Percentiles rank a stretch among this genome's conserved stretches.
Conservation (phyloP, 2,113 vertebrate genomes). For the Ahaetulla prasina region DNA sequence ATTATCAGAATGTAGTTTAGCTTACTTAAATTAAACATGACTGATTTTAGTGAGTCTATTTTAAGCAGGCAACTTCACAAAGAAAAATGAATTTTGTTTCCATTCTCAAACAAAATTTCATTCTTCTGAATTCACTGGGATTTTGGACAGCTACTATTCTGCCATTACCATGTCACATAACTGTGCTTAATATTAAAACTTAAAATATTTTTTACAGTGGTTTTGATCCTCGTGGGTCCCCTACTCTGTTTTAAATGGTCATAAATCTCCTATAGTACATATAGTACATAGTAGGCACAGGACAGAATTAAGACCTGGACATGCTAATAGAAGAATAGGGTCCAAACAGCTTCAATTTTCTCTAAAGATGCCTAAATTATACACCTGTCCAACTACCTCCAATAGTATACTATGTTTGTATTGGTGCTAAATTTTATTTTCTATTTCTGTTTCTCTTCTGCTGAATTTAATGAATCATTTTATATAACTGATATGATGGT, state of each 20-base stretch:
- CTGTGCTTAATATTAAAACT: background rate
- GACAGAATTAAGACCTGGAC: background rate
- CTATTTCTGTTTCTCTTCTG: background rate
- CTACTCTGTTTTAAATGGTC: background rate
- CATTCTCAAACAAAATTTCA: background rate
- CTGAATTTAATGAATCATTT: background rate
- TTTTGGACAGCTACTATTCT: background rate
- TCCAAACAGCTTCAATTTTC: background rate
- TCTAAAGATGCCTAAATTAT: background rate
- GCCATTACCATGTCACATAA: background rate
- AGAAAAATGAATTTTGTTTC: background rate
- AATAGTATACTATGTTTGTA: background rate
- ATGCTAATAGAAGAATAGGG: background rate
- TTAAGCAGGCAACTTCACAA: background rate
- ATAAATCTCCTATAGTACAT: background rate
- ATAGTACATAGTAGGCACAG: background rate
- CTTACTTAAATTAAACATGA: background rate
- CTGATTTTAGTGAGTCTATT: background rate
- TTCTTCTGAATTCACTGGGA: background rate
- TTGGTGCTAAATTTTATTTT: background rate
- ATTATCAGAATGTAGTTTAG: background rate
- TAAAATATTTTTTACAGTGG: background rate
- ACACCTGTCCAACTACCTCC: background rate
- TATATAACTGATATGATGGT: background rate
- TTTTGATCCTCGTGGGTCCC: background rate